Conservation (phyloP, 2,113 vertebrate species). For the Stomatorhinus ivindoensis region DNA sequence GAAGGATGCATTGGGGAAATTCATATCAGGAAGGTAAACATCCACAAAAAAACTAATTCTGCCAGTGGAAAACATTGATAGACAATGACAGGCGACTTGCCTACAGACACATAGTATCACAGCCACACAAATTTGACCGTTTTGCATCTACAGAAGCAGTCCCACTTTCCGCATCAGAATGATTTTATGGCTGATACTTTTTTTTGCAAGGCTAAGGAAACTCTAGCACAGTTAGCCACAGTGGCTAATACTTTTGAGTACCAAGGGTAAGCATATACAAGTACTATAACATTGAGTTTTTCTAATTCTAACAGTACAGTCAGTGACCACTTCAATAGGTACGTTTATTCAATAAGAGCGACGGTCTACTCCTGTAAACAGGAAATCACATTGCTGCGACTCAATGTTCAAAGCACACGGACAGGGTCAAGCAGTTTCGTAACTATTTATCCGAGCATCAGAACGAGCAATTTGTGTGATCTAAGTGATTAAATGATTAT, state of each 20-base stretch:
- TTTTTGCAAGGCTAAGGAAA: neutral
- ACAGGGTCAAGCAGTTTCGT: neutral
- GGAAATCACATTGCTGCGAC: neutral
- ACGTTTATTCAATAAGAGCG: neutral
- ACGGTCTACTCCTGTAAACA: neutral
- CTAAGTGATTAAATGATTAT: neutral
- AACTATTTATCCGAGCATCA: neutral
- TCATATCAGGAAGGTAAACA: neutral
- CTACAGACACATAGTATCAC: neutral
- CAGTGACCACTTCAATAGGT: neutral
- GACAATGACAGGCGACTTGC: neutral
- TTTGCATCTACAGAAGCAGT: neutral
- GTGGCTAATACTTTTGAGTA: neutral
- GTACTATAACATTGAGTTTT: neutral
- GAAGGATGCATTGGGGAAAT: neutral
- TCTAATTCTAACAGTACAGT: neutral
- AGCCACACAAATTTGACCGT: neutral
- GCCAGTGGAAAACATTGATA: neutral
- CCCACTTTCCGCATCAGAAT: neutral
- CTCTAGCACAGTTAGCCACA: neutral
- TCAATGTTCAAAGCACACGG: neutral
- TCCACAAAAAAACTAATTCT: neutral
- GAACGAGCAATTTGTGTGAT: neutral
- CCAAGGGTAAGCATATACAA: neutral
- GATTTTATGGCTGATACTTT: neutral